Evolutionary conservation across 2,888 invertebrate species (phyloP).

Genomic region (Heliconius sara): DNA sequence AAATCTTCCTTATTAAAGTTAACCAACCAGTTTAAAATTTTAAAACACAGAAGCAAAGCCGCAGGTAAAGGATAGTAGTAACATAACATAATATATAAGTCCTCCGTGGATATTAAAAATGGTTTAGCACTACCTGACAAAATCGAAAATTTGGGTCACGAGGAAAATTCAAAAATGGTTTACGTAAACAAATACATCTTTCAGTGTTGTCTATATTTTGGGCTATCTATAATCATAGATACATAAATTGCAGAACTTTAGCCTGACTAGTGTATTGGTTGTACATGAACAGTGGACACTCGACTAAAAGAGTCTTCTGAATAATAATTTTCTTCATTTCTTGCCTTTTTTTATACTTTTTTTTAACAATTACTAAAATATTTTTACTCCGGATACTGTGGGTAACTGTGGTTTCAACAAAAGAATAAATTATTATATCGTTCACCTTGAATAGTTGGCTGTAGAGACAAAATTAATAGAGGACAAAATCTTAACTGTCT

Average conservation of each 20-base stretch:
- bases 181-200: constrained; percentile 25
- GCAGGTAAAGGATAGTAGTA: neutral
- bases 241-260: neutral
- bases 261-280: neutral
- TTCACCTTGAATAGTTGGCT: too few relatives aligned
- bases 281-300: neutral
- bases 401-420: too few relatives aligned
- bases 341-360: too few relatives aligned
- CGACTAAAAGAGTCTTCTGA: neutral
- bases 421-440: too few relatives aligned
- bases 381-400: too few relatives aligned
- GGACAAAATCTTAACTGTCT: too few relatives aligned
- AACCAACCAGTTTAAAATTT: too few relatives aligned
- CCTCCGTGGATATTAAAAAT: constrained; percentile 69
- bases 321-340: neutral
- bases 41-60: too few relatives aligned
- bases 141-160: constrained; percentile 54
- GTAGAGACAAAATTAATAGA: too few relatives aligned
- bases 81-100: neutral
- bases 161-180: constrained; percentile 21
- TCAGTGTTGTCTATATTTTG: neutral
- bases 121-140: constrained; percentile 66
- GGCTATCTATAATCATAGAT: constrained; percentile 8
- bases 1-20: too few relatives aligned
- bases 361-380: too few relatives aligned